Evolutionary conservation across 2,888 invertebrate species (phyloP).

Genomic region (Spicauda simplicius): DNA sequence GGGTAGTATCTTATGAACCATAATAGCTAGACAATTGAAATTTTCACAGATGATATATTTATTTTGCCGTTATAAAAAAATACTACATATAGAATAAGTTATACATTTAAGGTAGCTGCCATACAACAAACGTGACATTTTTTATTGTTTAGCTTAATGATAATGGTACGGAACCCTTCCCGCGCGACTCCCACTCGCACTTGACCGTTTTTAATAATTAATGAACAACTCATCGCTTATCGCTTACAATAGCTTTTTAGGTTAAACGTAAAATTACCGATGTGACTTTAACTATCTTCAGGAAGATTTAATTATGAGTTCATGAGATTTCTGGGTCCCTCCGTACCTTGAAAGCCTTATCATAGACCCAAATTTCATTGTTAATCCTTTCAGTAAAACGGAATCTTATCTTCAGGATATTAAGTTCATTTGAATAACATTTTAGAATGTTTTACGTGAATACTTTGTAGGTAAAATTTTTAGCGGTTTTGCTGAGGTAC

Average conservation of each 20-base stretch:
- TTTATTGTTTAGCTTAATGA: too few species aligned
- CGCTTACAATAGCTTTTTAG: background rate
- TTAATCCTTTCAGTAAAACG: constrained; percentile 23
- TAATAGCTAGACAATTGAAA: too few species aligned
- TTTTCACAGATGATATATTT: too few species aligned
- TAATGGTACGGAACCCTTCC: too few species aligned
- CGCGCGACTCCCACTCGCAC: too few species aligned
- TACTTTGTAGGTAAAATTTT: too few species aligned
- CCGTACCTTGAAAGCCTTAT: constrained; percentile 23
- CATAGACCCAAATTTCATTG: constrained; percentile 18
- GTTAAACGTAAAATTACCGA: background rate
- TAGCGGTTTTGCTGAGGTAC: background rate
- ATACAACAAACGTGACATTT: too few species aligned
- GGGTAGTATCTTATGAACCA: too few species aligned
- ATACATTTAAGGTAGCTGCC: too few species aligned
- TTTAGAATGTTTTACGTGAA: background rate
- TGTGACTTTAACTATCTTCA: constrained; percentile 5
- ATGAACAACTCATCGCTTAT: background rate
- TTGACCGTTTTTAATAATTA: too few species aligned
- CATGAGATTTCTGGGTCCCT: constrained; percentile 13
- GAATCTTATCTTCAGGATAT: constrained; percentile 21
- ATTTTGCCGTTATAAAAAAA: too few species aligned
- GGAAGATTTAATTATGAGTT: constrained; percentile 9
- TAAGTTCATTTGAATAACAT: constrained; percentile 7
- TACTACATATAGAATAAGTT: too few species aligned